Base-by-base conservation (phyloP, 2,113 vertebrate species). In the Equus przewalskii region DNA sequence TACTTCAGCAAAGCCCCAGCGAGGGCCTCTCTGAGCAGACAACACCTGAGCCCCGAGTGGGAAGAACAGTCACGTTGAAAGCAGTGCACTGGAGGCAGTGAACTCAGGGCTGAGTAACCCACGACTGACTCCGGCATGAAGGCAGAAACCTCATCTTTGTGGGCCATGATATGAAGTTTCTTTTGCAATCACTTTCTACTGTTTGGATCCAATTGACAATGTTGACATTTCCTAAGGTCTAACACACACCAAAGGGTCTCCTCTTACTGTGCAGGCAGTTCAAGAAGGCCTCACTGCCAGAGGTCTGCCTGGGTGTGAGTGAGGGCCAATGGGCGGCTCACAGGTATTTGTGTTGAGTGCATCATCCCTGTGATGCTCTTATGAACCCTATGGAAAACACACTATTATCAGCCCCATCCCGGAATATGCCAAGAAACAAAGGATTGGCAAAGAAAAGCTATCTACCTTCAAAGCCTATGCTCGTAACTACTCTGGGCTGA, bases 71-170 rank as follows among this genome's bases (percentile, higher is more conserved):
- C 56, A 18, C 41, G 58, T 1, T 0, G 21, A 21, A 16, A 69
- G 44, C 19, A 69, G n/a, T 0, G 0, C 36, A 15, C 6, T 18
- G 28, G 49, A 69, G 21, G 28, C 18, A 51, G 5, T 6, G 0
- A 46, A 51, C 7, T 2, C 3, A 21, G 41, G 7, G 49, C 19
- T 36, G 44, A 73, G 13, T 16, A 18, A 36, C 2, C 30, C 46
- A 46, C 28, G 62, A n/a, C 12, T 13, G 56, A n/a, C 33, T 16
- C 2, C 7, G 6, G 2, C 6, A 0, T 22, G 60, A 36, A 30
- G 44, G 19, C 56, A 54, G 44, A 13, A 24, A 44, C n/a, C 33
- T 1, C 3, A 30, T 19, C 28, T 81, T 14, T n/a, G 41, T 14
- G 73, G 26, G 28, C 54, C 67, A 9, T 19, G 5, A 49, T 1